Percentiles rank a stretch among this genome's conserved stretches.
phyloP scores from a whole-genome alignment of 1,140 invertebrate genomes.

The Drosophila pruinosa region DNA sequence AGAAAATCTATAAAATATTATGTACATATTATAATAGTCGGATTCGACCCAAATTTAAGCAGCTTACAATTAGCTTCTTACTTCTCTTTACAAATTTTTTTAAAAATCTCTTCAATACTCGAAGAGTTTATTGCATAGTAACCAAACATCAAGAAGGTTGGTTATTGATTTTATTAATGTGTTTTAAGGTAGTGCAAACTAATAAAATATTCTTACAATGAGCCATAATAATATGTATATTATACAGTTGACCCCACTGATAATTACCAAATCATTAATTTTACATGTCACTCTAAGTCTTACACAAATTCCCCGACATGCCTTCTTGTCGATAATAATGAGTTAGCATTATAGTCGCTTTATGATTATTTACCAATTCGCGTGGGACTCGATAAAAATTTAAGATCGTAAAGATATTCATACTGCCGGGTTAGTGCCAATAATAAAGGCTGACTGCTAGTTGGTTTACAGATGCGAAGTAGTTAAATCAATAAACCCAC shows the following conservation, averaged over 20 bases:
- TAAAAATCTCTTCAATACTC: no score
- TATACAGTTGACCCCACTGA: background rate
- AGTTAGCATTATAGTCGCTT: background rate
- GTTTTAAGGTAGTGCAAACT: no score
- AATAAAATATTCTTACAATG: no score
- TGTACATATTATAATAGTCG: no score
- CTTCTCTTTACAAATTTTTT: no score
- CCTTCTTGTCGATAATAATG: background rate
- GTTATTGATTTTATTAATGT: no score
- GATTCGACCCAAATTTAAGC: no score
- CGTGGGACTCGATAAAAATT: conserved; percentile 4
- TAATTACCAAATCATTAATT: background rate
- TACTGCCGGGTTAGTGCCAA: background rate
- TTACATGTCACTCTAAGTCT: background rate
- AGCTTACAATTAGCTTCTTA: no score
- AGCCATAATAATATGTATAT: background rate
- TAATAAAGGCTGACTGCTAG: background rate
- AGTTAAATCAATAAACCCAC: conserved; percentile 39
- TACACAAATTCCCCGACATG: background rate
- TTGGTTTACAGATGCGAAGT: conserved; percentile 33
- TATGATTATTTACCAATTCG: background rate
- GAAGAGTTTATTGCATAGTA: no score
- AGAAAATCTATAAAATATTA: no score
- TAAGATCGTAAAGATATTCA: background rate
- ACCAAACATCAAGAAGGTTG: no score